Conservation (phyloP, 1,140 invertebrate species). For the Drosophila lowei region DNA sequence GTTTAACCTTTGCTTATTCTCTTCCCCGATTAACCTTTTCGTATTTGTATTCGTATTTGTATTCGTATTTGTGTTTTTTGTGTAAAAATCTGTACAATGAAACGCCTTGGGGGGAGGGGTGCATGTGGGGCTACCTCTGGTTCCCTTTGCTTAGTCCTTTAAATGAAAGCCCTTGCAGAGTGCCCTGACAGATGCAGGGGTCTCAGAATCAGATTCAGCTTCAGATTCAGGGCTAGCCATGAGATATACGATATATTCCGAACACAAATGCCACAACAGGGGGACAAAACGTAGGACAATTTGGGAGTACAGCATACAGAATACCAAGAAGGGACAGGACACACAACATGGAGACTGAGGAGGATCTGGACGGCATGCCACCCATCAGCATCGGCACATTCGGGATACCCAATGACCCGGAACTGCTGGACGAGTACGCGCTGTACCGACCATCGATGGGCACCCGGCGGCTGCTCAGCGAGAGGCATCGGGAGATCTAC, state of each 20-base stretch:
- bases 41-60: neutral
- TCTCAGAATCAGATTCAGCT: no score
- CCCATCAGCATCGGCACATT: slow-evolving; percentile 47
- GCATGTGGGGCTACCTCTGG: neutral
- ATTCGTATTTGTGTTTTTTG: slow-evolving; percentile 15
- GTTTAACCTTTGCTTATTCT: slow-evolving; percentile 80
- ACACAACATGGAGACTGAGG: slow-evolving; percentile 35
- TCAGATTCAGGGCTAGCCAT: no score
- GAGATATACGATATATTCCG: no score
- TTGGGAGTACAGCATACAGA: no score
- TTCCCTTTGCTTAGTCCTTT: no score
- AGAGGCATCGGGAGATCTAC: slow-evolving; percentile 50
- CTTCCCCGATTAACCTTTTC: slow-evolving; percentile 4
- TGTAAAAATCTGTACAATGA: slow-evolving; percentile 34
- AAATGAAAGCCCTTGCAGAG: slow-evolving; percentile 27
- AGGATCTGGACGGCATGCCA: slow-evolving; percentile 32
- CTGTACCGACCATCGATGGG: slow-evolving; percentile 46
- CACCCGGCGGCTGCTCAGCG: slow-evolving; percentile 37
- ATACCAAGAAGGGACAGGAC: neutral
- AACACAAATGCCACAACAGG: neutral
- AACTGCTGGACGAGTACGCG: slow-evolving; percentile 39
- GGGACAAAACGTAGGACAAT: neutral
- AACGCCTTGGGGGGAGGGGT: slow-evolving; percentile 54
- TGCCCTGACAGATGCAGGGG: no score
- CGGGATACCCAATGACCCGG: slow-evolving; percentile 60